Percentiles rank a stretch among this genome's conserved stretches.
These are phyloP conservation scores for Fistularia tabacaria DNA, from an alignment of 2,797 vertebrate species.

Conservation along the genomic window DNA sequence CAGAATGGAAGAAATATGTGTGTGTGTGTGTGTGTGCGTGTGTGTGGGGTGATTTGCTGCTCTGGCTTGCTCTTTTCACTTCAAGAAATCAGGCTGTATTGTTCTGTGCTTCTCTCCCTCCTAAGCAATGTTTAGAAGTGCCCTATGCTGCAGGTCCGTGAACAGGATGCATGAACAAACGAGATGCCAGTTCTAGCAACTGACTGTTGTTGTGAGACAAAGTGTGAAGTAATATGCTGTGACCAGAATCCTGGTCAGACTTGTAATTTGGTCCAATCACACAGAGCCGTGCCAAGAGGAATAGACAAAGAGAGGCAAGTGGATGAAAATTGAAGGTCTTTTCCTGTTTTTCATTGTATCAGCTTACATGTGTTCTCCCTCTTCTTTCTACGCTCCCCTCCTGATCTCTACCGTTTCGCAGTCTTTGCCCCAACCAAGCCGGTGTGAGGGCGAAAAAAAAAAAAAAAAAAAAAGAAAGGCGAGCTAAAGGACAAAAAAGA, in stretches of 20 bases:
- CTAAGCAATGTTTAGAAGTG: conserved; percentile 9
- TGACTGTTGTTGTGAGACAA: conserved; percentile 55
- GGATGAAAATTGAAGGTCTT: conserved; percentile 29
- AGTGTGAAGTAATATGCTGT: conserved; percentile 54
- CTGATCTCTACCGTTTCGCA: background rate
- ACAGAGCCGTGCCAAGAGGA: background rate
- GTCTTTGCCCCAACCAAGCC: background rate
- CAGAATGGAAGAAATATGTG: too few relatives aligned
- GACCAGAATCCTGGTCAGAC: conserved; percentile 41
- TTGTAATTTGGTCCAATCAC: conserved; percentile 26
- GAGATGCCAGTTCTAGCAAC: conserved; percentile 43
- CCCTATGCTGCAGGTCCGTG: conserved; percentile 46
- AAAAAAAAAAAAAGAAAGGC: background rate
- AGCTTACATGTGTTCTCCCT: too few relatives aligned
- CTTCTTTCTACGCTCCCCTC: background rate
- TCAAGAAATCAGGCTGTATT: conserved; percentile 24
- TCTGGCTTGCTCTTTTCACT: conserved; percentile 3
- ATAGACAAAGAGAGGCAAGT: conserved; percentile 6
- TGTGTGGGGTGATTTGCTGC: background rate
- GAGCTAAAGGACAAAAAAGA: background rate
- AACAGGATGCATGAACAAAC: conserved; percentile 57
- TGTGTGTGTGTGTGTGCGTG: too few relatives aligned
- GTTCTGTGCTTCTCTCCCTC: conserved; percentile 18
- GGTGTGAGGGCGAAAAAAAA: background rate
- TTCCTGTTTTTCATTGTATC: background rate